Evolutionary conservation across 2,888 invertebrate species (phyloP), one percentile per base, ranked within the genome.

Genomic region (Apamea epomidion): DNA sequence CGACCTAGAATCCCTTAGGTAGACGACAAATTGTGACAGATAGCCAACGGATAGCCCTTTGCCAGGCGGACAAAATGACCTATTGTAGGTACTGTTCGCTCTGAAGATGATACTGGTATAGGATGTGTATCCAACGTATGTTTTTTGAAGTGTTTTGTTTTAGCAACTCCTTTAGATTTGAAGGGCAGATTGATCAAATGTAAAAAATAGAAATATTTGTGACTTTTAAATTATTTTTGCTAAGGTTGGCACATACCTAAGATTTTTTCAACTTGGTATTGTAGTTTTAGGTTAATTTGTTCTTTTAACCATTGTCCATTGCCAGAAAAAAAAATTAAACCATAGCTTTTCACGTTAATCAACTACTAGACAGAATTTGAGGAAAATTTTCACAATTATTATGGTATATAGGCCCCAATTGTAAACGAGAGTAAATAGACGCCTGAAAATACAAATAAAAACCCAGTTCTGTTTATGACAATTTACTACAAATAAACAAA

Each of bases 1-100:
- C 25, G 12, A 42, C 16, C 48, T 76, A 48, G 64, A n/a, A 74
- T 51, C 76, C 76, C 54, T 51, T 42, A 62, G n/a, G 32, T 45
- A 80, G 21, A 51, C 32, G 58, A 58, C 58, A 32, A 51, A 83
- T 83, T 42, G 70, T 51, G 42, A 82, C 58, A 51, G n/a, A 82
- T 82, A 64, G 42, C n/a, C 12, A 45, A n/a, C 16, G 75, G 42
- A 60, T 51, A 51, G 58, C 64, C 76, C 51, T 76, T 65, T 37
- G 69, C 29, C 18, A 16, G 37, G 12, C 6, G 1, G 6, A 51
- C 37, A 81, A n/a, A 70, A 76, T 18, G 6, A 65, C 21, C 48
- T 48, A 70, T 82, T 82, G 69, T 76, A 8, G 29, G 2, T 25
- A 29, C 1, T 58, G 14, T 37, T 12, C 29, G 0, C 42, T 80